These are phyloP conservation scores for Gymnoscopelus microlampas DNA, from an alignment of 2,797 vertebrate species.

Conservation along the genomic window DNA sequence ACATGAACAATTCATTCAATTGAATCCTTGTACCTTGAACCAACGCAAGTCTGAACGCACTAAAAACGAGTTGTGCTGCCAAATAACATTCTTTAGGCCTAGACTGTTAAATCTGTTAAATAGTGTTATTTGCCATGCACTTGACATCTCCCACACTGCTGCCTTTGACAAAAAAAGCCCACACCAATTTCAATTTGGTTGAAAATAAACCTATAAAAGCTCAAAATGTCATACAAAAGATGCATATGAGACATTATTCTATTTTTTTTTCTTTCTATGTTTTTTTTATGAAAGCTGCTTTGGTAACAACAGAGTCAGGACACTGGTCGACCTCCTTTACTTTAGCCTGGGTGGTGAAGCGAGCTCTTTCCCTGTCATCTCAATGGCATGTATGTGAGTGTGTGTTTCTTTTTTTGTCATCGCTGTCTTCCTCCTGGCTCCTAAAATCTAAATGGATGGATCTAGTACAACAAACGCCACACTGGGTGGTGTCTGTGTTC, in stretches of 20 bases:
- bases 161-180: conserved; percentile 76
- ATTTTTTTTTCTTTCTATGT: conserved; percentile 71
- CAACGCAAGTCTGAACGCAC: conserved; percentile 22
- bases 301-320: conserved; percentile 98
- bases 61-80: conserved; percentile 41
- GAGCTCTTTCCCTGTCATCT: conserved; percentile 78
- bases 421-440: conserved; percentile 59
- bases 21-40: conserved; percentile 22
- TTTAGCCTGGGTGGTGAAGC: conserved; percentile 83
- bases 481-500: conserved; percentile 72
- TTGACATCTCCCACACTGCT: conserved; percentile 51
- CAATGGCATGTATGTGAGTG: conserved; percentile 42
- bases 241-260: conserved; percentile 96
- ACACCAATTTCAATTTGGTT: conserved; percentile 84
- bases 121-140: conserved; percentile 69
- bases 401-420: conserved; percentile 15
- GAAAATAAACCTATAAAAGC: conserved; percentile 95
- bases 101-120: conserved; percentile 36
- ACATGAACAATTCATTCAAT: conserved; percentile 34
- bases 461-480: conserved; percentile 73
- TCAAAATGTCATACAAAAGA: conserved; percentile 98
- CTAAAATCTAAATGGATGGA: conserved; percentile 80
- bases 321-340: conserved; percentile 87
- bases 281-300: conserved; percentile 96
- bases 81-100: conserved; percentile 49